Evolutionary conservation across 2,888 invertebrate genomes (phyloP), one percentile per base, ranked within the genome.

Genomic region (Geotrupes spiniger): DNA sequence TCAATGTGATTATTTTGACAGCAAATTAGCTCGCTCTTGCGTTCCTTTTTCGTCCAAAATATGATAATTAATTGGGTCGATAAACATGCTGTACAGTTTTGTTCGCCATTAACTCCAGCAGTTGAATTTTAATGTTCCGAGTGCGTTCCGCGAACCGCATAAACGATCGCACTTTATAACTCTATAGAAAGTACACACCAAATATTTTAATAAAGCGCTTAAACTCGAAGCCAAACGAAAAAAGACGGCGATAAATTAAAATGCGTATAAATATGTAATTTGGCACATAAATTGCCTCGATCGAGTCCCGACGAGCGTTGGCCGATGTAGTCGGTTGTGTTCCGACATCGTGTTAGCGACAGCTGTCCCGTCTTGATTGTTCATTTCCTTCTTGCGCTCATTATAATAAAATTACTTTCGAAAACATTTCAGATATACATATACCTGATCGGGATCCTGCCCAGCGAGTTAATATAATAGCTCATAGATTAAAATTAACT

Each of bases 351-450:
- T 45, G 48, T 51, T 49, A 51, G 52, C 53, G 56, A 56, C 59
- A 59, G 58, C 59, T 59, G 59, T 59, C 57, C 53, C 52, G 21
- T 40, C 11, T 54, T 61, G 58, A 61, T 61, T 56, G 54, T 52
- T 55, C 56, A 59, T 57, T 61, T 61, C 60, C 60, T 59, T 48
- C 50, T 54, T 42, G 41, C 37, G 48, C 52, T 57, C 54, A 59
- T 59, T 59, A 59, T 53, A 54, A 52, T 52, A 57, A 55, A 57
- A 59, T 59, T 59, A 54, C 53, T 49, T 54, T 39, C 31, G 36
- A 45, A 42, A 52, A 48, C 39, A 41, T 40, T 42, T n/a, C n/a
- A 38, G 21, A 41, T 37, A 51, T 51, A 45, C 33, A 46, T 27
- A 21, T 46, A 31, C 31, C 36, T 39, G 40, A 46, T 46, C 46